Conservation (phyloP, 2,113 vertebrate species). For the Drymodes brunneopygia region DNA sequence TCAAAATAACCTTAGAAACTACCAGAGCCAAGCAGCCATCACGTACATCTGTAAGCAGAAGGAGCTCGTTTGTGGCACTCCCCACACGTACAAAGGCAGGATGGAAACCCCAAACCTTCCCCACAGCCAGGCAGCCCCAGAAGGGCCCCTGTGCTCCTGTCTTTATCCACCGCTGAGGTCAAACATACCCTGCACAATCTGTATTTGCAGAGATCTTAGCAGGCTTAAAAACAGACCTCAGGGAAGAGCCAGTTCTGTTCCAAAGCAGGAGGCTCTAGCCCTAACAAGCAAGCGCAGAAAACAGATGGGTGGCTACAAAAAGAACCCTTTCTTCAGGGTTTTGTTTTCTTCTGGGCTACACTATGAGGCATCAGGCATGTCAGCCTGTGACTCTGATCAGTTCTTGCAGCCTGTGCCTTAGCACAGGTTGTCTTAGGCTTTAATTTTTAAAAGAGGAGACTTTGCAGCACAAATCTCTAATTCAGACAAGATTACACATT, state of each 20-base stretch:
- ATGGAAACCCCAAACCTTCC: not conserved
- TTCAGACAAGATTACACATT: not conserved
- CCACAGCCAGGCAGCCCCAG: not conserved
- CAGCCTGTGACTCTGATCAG: not conserved
- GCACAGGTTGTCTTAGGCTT: not conserved
- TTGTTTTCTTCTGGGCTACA: not conserved
- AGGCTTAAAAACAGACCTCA: not conserved
- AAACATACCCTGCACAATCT: not conserved
- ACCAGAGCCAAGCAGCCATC: not conserved
- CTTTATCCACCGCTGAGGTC: not conserved
- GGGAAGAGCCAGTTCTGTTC: not conserved
- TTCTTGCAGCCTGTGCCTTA: not conserved
- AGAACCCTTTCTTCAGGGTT: not conserved
- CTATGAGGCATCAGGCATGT: not conserved
- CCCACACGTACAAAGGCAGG: rapidly evolving
- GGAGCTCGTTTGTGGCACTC: not conserved
- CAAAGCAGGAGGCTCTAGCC: not conserved
- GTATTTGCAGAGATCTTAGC: not conserved
- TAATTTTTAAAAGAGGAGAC: not conserved
- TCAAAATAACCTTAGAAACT: not conserved
- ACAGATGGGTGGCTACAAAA: not conserved
- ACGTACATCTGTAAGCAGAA: not conserved
- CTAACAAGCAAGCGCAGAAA: not conserved
- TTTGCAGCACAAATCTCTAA: not conserved
- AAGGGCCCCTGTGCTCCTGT: not conserved